Evolutionary conservation across 1,140 invertebrate genomes (phyloP).

Genomic region (Neodiprion fabricii): DNA sequence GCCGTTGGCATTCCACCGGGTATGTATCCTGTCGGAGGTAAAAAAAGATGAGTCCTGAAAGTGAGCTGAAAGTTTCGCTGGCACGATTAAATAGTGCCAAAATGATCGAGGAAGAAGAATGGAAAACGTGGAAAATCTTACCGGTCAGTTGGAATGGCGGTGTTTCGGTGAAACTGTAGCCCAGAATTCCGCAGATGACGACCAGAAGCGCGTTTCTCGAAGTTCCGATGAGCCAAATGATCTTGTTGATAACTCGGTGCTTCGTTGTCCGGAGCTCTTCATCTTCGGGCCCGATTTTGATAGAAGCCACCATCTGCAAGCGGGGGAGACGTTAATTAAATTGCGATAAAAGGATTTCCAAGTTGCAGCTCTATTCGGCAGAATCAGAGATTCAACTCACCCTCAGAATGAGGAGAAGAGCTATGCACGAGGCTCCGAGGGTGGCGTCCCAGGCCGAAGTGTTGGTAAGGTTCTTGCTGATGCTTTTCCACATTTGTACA

Average conservation of each 20-base stretch:
- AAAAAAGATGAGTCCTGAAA: conserved; percentile 20
- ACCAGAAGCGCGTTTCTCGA: conserved; percentile 82
- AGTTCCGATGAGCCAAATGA: conserved; percentile 68
- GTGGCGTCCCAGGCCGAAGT: conserved; percentile 72
- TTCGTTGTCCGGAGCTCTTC: conserved; percentile 57
- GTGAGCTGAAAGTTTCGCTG: background rate
- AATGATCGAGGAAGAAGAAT: background rate
- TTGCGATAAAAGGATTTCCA: too few relatives aligned
- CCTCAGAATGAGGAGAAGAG: conserved; percentile 73
- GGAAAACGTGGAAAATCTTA: conserved; percentile 35
- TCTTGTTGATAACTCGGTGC: conserved; percentile 57
- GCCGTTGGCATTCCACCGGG: conserved; percentile 73
- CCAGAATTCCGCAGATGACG: conserved; percentile 69
- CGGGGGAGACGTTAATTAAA: conserved; percentile 26
- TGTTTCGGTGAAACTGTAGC: conserved; percentile 58
- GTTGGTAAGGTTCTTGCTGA: conserved; percentile 67
- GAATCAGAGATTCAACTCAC: conserved; percentile 54
- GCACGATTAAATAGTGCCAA: background rate
- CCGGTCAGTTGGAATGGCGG: conserved; percentile 72
- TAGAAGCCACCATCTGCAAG: conserved; percentile 65
- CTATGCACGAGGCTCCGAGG: conserved; percentile 76
- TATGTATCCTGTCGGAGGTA: conserved; percentile 62
- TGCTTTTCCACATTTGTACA: conserved; percentile 73
- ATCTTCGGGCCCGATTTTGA: conserved; percentile 63
- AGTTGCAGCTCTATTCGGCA: too few relatives aligned